These are phyloP conservation scores for Haliclona indistincta DNA, from an alignment of 37 sponge, comb jelly and placozoan genomes.

Conservation along the genomic window DNA sequence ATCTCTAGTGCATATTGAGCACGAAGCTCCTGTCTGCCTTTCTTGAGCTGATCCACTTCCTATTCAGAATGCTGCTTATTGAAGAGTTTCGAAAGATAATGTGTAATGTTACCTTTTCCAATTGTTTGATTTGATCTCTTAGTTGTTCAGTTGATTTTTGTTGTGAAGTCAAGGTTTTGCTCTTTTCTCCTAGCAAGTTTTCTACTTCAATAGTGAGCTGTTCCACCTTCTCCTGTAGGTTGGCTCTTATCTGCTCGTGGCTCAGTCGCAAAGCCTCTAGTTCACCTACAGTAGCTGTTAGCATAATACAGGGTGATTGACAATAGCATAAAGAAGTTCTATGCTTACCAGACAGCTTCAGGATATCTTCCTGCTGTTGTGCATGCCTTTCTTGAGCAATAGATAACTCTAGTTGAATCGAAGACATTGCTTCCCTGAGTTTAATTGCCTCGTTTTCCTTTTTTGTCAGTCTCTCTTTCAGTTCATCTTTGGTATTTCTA, in stretches of 20 bases:
- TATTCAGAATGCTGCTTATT: background rate
- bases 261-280: slow-evolving; percentile 52
- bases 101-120: slow-evolving; percentile 49
- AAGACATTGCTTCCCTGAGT: background rate
- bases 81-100: background rate
- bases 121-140: slow-evolving; percentile 3
- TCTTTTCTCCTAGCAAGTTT: slow-evolving; percentile 47
- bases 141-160: slow-evolving; percentile 22
- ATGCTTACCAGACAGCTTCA: slow-evolving; percentile 42
- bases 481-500: background rate
- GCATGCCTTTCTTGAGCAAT: slow-evolving; percentile 38
- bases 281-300: slow-evolving; percentile 39
- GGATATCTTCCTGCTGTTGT: slow-evolving; percentile 58
- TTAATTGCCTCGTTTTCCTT: slow-evolving; percentile 7
- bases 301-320: background rate
- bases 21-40: slow-evolving; percentile 62
- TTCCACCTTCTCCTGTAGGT: slow-evolving; percentile 17
- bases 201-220: slow-evolving; percentile 8
- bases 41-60: slow-evolving; percentile 38
- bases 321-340: background rate
- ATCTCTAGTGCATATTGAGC: slow-evolving; percentile 80
- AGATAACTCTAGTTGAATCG: slow-evolving; percentile 23
- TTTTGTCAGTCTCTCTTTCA: slow-evolving; percentile 24
- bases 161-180: slow-evolving; percentile 11
- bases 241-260: slow-evolving; percentile 30